Evolutionary conservation across 2,797 vertebrate genomes (phyloP), one percentile per base, ranked within the genome.

Genomic region (Gouania willdenowi): DNA sequence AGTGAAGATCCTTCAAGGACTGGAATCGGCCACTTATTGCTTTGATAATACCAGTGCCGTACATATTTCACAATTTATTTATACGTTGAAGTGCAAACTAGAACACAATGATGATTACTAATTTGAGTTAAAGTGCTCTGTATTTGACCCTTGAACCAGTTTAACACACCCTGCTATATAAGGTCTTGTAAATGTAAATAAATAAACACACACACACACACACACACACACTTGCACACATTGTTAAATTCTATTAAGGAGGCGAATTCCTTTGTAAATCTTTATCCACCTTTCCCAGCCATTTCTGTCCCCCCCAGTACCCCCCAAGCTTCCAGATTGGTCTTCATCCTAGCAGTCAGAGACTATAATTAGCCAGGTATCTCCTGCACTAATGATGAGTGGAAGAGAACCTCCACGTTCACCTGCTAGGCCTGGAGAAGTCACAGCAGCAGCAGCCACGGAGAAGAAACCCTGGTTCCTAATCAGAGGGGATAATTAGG

Each of bases 351-450:
- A 70, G 70, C 64, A 25, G 53, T 57, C 39, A 31, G 5, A 29
- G 8, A 32, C 61, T 75, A 67, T 80, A 79, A 81, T 82, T 77
- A 84, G 69, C 43, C 71, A 69, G 70, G 71, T 75, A 68, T 76
- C 63, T 64, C 61, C 72, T 57, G 58, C 50, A 62, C 69, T 58
- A 75, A 76, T 66, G 62, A 77, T 34, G 58, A 64, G 55, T 46
- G 64, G 32, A 33, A 73, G 55, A 61, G 55, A 23, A 60, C 49
- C 39, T 58, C 60, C 35, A 61, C 43, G 48, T 76, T 55, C 6
- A 64, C 61, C 55, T 56, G 64, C 63, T 48, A 9, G 29, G 32
- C 48, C 26, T 38, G 41, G 41, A 68, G 60, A 67, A 62, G 36
- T 34, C 41, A 22, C 28, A 41, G 53, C 47, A 16, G 40, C 40